A percentile compares a stretch with the other conserved stretches of the same genome.
Evolutionary conservation across 2,113 vertebrate species (phyloP).

Genomic region (Channa argus): DNA sequence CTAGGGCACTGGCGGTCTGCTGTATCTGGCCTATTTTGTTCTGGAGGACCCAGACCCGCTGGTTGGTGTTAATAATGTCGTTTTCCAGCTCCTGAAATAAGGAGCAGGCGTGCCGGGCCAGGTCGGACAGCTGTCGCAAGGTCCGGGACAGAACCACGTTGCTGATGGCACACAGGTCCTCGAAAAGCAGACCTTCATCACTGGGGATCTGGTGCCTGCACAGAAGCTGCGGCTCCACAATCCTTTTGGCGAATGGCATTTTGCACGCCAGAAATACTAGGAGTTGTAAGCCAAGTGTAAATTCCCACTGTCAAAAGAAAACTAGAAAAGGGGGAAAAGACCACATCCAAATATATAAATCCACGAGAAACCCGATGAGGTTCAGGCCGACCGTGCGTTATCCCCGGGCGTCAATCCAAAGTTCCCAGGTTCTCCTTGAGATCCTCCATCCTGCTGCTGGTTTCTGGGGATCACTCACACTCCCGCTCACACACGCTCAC

Average conservation of each 20-base stretch:
- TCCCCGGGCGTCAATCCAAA: conserved; percentile 84
- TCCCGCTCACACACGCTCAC: conserved; percentile 74
- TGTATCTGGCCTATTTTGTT: conserved; percentile 93
- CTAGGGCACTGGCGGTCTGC: conserved; percentile 89
- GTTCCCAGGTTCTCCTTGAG: conserved; percentile 82
- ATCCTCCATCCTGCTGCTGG: conserved; percentile 81
- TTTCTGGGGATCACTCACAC: conserved; percentile 78
- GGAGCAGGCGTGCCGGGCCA: conserved; percentile 96
- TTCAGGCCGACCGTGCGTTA: conserved; percentile 75
- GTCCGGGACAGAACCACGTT: conserved; percentile 94
- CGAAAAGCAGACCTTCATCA: conserved; percentile 85
- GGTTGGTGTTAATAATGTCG: conserved; percentile 92
- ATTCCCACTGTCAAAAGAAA: conserved; percentile 66
- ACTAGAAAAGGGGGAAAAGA: conserved; percentile 61
- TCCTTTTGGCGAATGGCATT: conserved; percentile 97
- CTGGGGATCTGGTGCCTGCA: conserved; percentile 88
- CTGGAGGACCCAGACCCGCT: conserved; percentile 93
- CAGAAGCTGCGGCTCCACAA: conserved; percentile 94
- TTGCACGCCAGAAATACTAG: conserved; percentile 71
- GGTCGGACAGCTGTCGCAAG: conserved; percentile 96
- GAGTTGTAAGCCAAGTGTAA: conserved; percentile 71
- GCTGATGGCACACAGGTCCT: conserved; percentile 94
- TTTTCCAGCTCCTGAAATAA: conserved; percentile 97
- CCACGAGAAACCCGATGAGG: conserved; percentile 70
- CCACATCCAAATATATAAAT: conserved; percentile 79